Conservation (phyloP, 2,113 vertebrate genomes). For the Nannobrachium achirus region DNA sequence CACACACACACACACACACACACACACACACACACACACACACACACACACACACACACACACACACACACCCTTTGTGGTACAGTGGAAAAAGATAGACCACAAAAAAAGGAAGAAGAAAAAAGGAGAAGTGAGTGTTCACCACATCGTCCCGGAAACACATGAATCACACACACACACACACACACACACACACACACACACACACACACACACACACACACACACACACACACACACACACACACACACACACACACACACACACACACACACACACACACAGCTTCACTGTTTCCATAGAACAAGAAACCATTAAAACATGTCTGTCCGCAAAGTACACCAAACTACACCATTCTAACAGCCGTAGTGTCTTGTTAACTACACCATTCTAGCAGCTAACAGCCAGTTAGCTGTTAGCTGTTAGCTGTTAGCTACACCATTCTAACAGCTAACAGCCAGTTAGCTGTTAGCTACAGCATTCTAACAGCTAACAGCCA, state of each 20-base stretch:
- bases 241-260: background rate
- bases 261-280: no score
- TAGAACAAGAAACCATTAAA: no score
- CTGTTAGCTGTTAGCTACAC: no score
- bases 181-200: background rate
- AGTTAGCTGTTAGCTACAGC: no score
- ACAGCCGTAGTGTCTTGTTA: no score
- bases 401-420: no score
- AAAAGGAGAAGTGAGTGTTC: slow-evolving; percentile 66
- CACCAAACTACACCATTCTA: no score
- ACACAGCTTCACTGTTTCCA: no score
- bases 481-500: no score
- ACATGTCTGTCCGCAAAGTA: no score
- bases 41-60: slow-evolving; percentile 2
- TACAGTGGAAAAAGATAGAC: slow-evolving; percentile 49
- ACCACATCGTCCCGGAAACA: slow-evolving; percentile 65
- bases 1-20: background rate
- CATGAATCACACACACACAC: slow-evolving; percentile 57
- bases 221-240: background rate
- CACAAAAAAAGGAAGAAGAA: slow-evolving; percentile 53
- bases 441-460: no score
- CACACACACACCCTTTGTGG: slow-evolving; percentile 16
- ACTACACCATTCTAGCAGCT: no score
- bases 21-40: slow-evolving; percentile 10
- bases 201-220: background rate